Evolutionary conservation across 2,797 vertebrate genomes (phyloP).

Genomic region (Triplophysa bombifrons): DNA sequence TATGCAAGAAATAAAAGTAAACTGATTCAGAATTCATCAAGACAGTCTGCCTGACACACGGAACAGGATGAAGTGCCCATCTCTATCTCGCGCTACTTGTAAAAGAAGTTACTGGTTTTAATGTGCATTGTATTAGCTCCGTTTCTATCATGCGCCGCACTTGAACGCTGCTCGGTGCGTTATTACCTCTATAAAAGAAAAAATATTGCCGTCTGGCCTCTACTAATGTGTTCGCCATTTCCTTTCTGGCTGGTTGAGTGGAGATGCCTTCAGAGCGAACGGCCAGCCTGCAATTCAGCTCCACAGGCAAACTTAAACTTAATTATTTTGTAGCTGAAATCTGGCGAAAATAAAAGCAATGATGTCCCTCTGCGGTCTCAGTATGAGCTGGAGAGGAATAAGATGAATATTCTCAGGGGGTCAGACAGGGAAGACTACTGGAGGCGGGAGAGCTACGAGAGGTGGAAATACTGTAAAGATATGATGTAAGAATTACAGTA

Average conservation of each 20-base stretch:
- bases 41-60: slow-evolving; percentile 68
- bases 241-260: slow-evolving; percentile 68
- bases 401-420: slow-evolving; percentile 58
- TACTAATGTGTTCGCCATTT: slow-evolving; percentile 80
- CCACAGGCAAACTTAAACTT: slow-evolving; percentile 63
- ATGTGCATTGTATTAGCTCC: slow-evolving; percentile 78
- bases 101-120: slow-evolving; percentile 75
- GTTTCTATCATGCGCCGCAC: slow-evolving; percentile 69
- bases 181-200: slow-evolving; percentile 81
- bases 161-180: slow-evolving; percentile 74
- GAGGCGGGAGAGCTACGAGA: slow-evolving; percentile 50
- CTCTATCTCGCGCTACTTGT: slow-evolving; percentile 73
- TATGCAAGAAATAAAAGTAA: slow-evolving; percentile 79
- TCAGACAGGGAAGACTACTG: slow-evolving; percentile 46
- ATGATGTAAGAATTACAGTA: slow-evolving; percentile 60
- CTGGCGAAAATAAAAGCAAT: slow-evolving; percentile 63
- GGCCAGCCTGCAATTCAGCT: slow-evolving; percentile 66
- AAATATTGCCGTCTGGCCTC: slow-evolving; percentile 77
- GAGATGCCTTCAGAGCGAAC: slow-evolving; percentile 69
- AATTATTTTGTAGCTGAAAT: slow-evolving; percentile 71
- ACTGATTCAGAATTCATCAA: slow-evolving; percentile 81
- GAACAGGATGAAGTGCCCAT: slow-evolving; percentile 74
- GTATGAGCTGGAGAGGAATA: slow-evolving; percentile 52
- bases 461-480: slow-evolving; percentile 48
- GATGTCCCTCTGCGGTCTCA: slow-evolving; percentile 31